These are phyloP conservation scores for Cygnus atratus DNA, from an alignment of 2,113 vertebrate genomes.

Conservation along the genomic window DNA sequence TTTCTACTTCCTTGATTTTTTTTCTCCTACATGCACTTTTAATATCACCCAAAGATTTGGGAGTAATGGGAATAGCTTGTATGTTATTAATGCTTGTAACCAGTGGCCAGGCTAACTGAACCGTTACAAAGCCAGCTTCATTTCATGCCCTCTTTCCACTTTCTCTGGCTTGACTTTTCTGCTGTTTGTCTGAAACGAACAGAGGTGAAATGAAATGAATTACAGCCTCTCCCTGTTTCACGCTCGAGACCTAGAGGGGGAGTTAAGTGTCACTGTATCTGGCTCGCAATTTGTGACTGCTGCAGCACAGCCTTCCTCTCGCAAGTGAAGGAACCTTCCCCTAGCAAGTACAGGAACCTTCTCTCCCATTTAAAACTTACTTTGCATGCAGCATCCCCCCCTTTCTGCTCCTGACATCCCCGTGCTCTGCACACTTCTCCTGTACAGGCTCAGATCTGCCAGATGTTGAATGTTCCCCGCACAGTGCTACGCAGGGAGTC, in stretches of 20 bases:
- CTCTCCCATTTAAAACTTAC: background rate
- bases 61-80: background rate
- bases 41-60: background rate
- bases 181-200: slow-evolving; percentile 70
- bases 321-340: background rate
- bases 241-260: background rate
- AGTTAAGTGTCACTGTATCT: background rate
- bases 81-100: background rate
- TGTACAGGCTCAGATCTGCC: background rate
- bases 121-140: slow-evolving; percentile 25
- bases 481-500: background rate
- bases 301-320: background rate
- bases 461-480: background rate
- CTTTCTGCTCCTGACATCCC: background rate
- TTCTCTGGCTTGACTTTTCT: slow-evolving; percentile 61
- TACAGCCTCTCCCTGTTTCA: background rate
- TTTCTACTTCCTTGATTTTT: background rate
- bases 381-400: background rate
- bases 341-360: background rate
- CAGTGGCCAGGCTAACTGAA: background rate
- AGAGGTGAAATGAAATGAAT: slow-evolving; percentile 65
- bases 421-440: background rate
- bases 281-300: background rate
- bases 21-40: background rate
- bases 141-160: slow-evolving; percentile 67